Evolutionary conservation across 2,797 vertebrate species (phyloP).

Genomic region (Aeoliscus strigatus): DNA sequence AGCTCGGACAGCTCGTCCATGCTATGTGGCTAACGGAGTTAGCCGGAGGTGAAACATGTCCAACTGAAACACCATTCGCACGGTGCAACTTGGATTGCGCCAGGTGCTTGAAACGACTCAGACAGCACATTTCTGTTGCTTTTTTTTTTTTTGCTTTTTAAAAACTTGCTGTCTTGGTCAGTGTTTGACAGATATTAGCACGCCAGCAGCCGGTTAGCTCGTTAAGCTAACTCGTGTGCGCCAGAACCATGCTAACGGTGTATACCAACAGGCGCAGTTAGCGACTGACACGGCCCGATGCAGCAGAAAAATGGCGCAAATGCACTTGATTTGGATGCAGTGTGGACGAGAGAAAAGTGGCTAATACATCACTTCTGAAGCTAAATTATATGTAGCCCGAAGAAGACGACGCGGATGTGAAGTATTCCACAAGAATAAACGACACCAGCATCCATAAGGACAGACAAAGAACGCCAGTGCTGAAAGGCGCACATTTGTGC

Average conservation of each 20-base stretch:
- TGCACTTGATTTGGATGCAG: conserved; percentile 56
- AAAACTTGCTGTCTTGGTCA: conserved; percentile 5
- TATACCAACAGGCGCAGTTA: conserved; percentile 57
- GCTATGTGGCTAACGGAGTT: conserved; percentile 40
- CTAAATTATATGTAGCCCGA: background rate
- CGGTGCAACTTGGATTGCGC: background rate
- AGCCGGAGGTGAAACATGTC: conserved; percentile 30
- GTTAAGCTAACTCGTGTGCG: conserved; percentile 68
- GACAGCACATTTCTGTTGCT: no score
- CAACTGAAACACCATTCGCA: background rate
- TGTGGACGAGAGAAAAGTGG: conserved; percentile 17
- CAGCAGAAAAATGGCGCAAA: conserved; percentile 71
- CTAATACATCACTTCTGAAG: background rate
- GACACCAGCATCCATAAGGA: conserved; percentile 40
- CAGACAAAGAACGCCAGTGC: conserved; percentile 75
- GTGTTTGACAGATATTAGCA: conserved; percentile 24
- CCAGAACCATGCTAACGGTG: conserved; percentile 47
- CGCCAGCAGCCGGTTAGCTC: conserved; percentile 57
- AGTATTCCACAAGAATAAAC: background rate
- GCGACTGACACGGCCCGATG: conserved; percentile 69
- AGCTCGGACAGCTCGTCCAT: no score
- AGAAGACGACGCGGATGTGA: background rate
- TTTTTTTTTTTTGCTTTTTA: no score
- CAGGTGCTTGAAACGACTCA: no score
- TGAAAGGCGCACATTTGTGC: conserved; percentile 74